A percentile compares a stretch with the other conserved stretches of the same genome.
phyloP scores from a whole-genome alignment of 2,113 vertebrate species.

The Donacobius atricapilla region DNA sequence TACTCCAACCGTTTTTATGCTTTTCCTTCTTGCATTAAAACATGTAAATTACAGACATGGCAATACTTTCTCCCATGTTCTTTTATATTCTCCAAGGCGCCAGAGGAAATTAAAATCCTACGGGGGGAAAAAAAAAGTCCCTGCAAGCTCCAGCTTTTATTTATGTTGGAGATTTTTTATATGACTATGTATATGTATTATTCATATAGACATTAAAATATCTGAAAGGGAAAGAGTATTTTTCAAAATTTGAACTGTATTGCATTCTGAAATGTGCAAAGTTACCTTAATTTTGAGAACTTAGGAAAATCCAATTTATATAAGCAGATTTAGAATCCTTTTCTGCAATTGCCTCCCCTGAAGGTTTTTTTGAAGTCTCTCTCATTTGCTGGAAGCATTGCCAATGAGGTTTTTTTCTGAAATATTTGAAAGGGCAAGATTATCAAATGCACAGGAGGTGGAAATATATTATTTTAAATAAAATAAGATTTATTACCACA shows the following conservation, averaged over 20 bases:
- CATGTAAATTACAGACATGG: background rate
- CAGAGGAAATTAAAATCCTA: background rate
- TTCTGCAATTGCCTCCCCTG: background rate
- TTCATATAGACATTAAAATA: background rate
- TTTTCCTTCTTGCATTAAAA: background rate
- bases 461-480: background rate
- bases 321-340: constrained; percentile 16
- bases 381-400: background rate
- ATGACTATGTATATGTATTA: background rate
- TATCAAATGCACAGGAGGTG: background rate
- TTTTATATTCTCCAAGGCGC: background rate
- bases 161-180: background rate
- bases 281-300: constrained; percentile 1
- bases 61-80: background rate
- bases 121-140: background rate
- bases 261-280: background rate
- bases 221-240: background rate
- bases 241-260: background rate
- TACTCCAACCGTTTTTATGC: background rate
- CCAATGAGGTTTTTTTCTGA: background rate
- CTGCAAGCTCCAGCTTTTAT: background rate
- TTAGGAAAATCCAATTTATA: constrained; percentile 2
- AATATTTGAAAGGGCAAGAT: background rate
- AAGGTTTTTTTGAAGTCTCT: background rate
- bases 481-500: background rate